These are phyloP conservation scores for Aspidiotus destructor DNA, from an alignment of 2,888 invertebrate genomes.

Conservation along the genomic window DNA sequence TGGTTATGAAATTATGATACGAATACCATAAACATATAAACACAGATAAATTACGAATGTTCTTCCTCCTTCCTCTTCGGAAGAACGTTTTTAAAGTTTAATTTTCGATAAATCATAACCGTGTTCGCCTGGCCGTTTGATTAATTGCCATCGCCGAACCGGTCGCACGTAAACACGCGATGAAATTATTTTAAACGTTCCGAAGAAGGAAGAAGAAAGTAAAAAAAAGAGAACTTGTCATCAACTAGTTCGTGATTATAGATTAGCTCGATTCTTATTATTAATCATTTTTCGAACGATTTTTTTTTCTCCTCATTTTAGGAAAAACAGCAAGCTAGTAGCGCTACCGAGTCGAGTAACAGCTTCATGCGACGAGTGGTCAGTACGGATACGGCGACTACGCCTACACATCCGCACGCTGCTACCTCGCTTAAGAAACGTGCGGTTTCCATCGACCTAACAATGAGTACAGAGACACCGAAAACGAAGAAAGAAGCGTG, in stretches of 20 bases:
- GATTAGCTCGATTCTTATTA: neutral
- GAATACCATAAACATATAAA: no score
- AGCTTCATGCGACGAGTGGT: conserved; percentile 12
- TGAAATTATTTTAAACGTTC: no score
- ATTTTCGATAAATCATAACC: neutral
- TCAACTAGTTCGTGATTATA: neutral
- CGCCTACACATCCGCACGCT: conserved; percentile 29
- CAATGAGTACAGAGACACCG: neutral
- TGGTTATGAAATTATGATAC: no score
- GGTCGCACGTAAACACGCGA: neutral
- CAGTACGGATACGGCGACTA: conserved; percentile 28
- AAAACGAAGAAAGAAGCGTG: conserved; percentile 16
- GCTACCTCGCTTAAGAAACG: conserved; percentile 21
- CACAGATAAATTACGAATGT: no score
- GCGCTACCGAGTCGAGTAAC: conserved; percentile 4
- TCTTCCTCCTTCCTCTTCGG: no score
- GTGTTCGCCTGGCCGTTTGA: neutral
- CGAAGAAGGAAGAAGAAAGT: neutral
- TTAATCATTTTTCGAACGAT: conserved; percentile 5
- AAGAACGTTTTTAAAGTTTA: neutral
- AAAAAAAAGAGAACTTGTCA: neutral
- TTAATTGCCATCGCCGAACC: conserved; percentile 1
- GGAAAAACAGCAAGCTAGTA: conserved; percentile 18
- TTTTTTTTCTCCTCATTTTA: conserved; percentile 6
- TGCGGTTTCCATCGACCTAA: conserved; percentile 22